Base-by-base conservation (phyloP, 1,140 invertebrate species). In the Chelonus insularis region DNA sequence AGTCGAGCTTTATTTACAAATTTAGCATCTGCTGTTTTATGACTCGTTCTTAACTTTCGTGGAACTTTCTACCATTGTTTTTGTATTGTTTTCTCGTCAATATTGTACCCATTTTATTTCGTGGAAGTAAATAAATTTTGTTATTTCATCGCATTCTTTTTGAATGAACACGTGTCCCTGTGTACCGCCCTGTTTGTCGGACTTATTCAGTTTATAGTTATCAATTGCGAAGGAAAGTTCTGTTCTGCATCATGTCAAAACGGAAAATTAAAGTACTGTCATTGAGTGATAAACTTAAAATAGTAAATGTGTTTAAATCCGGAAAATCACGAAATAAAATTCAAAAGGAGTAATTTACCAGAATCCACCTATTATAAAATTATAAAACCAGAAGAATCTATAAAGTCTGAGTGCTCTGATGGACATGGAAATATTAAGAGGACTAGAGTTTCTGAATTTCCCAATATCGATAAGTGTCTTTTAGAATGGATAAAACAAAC, bases 401-500 rank as follows among this genome's bases (percentile, higher is more conserved):
- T 61, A 41, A 52, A 54, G 51, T 32, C 9, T 32, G 29, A 62
- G 48, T 62, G 60, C 60, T 54, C 60, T 47, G 60, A 62, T 21
- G 60, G 60, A 56, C 52, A 57, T 29, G 52, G 43, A 55, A 56
- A 57, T 62, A 57, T 62, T 55, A 56, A 62, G 36, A 62, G 54
- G 51, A 62, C 20, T 39, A 37, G 54, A 48, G n/a, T 37, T 54
- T 45, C 54, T 47, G 66, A 68, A 57, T 59, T 62, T 58, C 39
- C 47, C 16, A 48, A 66, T 34, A 25, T 68, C 23, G 64, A 68
- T 41, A 62, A 63, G 45, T 57, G 51, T 11, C 37, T 68, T 48
- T 41, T 66, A 23, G 58, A 54, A 52, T 68, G 67, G 61, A 57
- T 64, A 23, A 61, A 62, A 54, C 62, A 68, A 56, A 57, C 51